Conservation (phyloP, 2,888 invertebrate species). For the Octonoba sinensis region DNA sequence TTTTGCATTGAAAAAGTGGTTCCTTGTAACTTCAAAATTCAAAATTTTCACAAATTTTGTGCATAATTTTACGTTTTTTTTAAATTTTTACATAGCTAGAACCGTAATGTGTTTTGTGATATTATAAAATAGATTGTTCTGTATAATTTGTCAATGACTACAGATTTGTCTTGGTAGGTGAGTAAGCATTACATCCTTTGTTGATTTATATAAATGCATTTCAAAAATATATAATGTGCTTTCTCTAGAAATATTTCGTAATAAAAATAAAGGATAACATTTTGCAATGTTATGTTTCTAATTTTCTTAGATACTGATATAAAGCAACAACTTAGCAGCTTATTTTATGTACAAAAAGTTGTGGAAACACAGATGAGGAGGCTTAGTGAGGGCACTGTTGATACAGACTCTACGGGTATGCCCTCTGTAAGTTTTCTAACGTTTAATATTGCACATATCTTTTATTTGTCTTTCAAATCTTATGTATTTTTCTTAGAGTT, state of each 20-base stretch:
- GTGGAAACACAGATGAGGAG: constrained; percentile 78
- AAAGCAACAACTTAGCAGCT: constrained; percentile 87
- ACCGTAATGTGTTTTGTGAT: no score
- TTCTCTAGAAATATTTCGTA: neutral
- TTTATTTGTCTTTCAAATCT: neutral
- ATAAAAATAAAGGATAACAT: neutral
- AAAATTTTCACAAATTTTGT: no score
- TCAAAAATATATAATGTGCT: neutral
- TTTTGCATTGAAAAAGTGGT: no score
- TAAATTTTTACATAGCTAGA: no score
- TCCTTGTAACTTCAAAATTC: no score
- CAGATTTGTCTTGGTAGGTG: no score
- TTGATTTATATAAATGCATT: neutral
- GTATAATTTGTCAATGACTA: no score
- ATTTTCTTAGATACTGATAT: constrained; percentile 77
- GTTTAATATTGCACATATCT: neutral
- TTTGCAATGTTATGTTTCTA: neutral
- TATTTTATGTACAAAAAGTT: constrained; percentile 83
- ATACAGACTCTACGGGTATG: constrained; percentile 69
- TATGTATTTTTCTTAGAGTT: neutral
- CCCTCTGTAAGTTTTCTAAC: constrained; percentile 63
- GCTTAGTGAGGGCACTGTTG: constrained; percentile 73
- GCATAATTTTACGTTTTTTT: no score
- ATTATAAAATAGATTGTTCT: no score
- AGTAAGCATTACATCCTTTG: no score